phyloP scores from a whole-genome alignment of 2,113 vertebrate genomes.

The Corydoras sp. region DNA sequence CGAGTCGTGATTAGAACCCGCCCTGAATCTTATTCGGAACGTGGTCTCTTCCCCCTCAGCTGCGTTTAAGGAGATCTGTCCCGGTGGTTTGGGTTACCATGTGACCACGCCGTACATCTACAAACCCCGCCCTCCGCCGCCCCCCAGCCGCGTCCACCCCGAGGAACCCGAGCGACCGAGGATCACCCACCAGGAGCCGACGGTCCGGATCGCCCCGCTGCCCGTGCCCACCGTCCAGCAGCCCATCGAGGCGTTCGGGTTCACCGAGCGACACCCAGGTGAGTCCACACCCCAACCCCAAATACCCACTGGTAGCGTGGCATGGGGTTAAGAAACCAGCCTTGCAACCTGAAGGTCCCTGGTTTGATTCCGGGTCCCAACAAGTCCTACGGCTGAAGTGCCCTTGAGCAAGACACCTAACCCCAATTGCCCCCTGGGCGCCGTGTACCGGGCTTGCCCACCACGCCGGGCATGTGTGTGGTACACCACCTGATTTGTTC shows the following conservation, averaged over 20 bases:
- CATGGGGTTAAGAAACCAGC: too few species aligned
- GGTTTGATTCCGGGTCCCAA: too few species aligned
- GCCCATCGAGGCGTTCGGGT: conserved; percentile 82
- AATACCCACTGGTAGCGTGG: too few species aligned
- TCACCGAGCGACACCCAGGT: conserved; percentile 79
- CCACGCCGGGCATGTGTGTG: too few species aligned
- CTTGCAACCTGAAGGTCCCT: too few species aligned
- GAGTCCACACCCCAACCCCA: conserved; percentile 50
- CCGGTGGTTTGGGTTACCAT: conserved; percentile 98
- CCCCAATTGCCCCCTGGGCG: too few species aligned
- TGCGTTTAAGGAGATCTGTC: conserved; percentile 98
- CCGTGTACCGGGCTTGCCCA: too few species aligned
- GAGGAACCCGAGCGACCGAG: conserved; percentile 50
- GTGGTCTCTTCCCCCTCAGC: conserved; percentile 66
- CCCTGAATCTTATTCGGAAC: neutral
- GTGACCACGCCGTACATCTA: conserved; percentile 79
- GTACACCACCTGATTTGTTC: neutral
- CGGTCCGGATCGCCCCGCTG: conserved; percentile 63
- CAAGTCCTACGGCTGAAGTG: too few species aligned
- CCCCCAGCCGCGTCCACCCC: conserved; percentile 25
- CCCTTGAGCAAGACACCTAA: too few species aligned
- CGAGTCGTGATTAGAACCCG: too few species aligned
- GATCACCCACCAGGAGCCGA: conserved; percentile 76
- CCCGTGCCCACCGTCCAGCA: conserved; percentile 84
- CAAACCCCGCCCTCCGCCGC: conserved; percentile 69